Base-by-base conservation (phyloP, 2,113 vertebrate genomes). In the Myotis lucifugus region DNA sequence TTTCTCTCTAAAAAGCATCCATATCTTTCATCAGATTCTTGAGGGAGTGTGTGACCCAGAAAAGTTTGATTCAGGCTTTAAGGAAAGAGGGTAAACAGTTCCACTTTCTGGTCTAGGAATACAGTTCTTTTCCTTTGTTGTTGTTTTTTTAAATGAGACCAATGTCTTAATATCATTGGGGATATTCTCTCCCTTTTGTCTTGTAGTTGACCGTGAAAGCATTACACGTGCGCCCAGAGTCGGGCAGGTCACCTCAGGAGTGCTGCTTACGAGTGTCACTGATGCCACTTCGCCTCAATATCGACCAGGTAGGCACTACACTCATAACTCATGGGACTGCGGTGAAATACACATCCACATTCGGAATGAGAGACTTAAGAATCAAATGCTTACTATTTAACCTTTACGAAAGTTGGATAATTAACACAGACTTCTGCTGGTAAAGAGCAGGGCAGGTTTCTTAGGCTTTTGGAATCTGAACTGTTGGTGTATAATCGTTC, bases 231-330 rank as follows among this genome's bases (percentile, higher is more conserved):
- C 99, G 99, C 95, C 99, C 99, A 0, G 99, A 99, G 97, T 99
- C 99, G 0, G 99, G 99, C 85, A 99, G 99, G 96, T 99, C 99
- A 32, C 99, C 99, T 0, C 99, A 99, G 94, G 99, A 99, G 40
- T 99, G 99, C 96, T 99, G 99, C 97, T 97, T 99, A 79, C 98
- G 99, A 23, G 99, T 99, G 90, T 99, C 99, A 0, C 97, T 99
- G 23, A 99, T 99, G 99, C 99, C 99, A 0, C 99, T 99, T 46
- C 99, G 99, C 92, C 99, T 99, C 98, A 99, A 99, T 92, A 99
- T 99, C 42, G 99, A 99, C 98, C 99, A 99, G 99, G 99, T 99
- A 73, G 34, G 98, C 98, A 25, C 4, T 3, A 10, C 14, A 8
- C 1, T 21, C 3, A 0, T 15, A 2, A 7, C 6, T 6, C 6